phyloP scores from a whole-genome alignment of 1,140 invertebrate species.

The Papilio polytes region DNA sequence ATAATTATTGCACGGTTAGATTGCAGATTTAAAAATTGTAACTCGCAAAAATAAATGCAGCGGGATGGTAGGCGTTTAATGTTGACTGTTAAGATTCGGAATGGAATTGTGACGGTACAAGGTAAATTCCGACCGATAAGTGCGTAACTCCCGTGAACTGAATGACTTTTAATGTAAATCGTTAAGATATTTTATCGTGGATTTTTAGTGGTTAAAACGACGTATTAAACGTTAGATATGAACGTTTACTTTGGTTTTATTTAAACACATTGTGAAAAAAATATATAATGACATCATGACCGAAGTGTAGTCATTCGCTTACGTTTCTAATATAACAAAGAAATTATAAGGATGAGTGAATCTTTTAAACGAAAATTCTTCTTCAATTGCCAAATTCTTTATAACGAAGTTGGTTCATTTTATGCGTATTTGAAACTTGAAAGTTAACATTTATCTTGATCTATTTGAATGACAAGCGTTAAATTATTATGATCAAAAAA shows the following conservation, averaged over 20 bases:
- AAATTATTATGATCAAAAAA: conserved; percentile 53
- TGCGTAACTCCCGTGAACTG: conserved; percentile 13
- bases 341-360: no score
- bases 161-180: conserved; percentile 1
- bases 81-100: conserved; percentile 44
- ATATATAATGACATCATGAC: no score
- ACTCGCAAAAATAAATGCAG: conserved; percentile 41
- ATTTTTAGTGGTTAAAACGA: no score
- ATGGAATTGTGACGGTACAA: conserved; percentile 34
- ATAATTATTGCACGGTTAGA: not conserved
- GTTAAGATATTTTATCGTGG: not conserved
- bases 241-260: no score
- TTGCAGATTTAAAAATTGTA: not conserved
- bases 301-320: no score
- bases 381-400: conserved; percentile 32
- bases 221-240: no score
- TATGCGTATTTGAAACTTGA: conserved; percentile 52
- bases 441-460: conserved; percentile 46
- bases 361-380: conserved; percentile 42
- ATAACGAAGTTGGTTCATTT: conserved; percentile 44
- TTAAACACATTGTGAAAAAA: no score
- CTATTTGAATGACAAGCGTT: conserved; percentile 45
- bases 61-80: conserved; percentile 46
- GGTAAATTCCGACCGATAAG: conserved; percentile 31
- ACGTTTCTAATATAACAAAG: no score